A percentile compares a stretch with the other conserved stretches of the same genome.
Evolutionary conservation across 2,113 vertebrate genomes (phyloP).

Genomic region (Regulus satrapa): DNA sequence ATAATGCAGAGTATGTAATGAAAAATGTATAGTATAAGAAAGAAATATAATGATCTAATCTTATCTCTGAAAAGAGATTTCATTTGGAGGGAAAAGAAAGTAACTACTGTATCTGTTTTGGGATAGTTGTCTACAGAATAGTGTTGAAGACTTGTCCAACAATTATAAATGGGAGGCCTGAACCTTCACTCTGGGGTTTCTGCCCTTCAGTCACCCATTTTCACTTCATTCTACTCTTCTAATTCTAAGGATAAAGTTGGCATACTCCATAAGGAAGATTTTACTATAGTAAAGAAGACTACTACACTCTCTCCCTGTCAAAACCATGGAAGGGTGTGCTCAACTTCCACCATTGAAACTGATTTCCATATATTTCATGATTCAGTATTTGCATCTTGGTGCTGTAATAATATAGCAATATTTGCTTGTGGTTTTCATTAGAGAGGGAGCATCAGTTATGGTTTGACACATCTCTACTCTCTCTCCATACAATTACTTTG

Average conservation of each 20-base stretch:
- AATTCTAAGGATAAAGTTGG: neutral
- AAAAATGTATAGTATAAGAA: neutral
- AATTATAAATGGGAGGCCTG: neutral
- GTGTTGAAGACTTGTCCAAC: neutral
- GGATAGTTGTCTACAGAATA: neutral
- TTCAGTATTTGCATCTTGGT: neutral
- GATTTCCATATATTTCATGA: neutral
- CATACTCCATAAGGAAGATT: neutral
- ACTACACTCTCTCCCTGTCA: neutral
- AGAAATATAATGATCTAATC: neutral
- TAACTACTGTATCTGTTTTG: neutral
- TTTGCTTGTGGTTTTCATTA: neutral
- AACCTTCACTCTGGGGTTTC: neutral
- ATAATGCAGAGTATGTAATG: neutral
- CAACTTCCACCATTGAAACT: neutral
- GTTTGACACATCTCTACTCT: neutral
- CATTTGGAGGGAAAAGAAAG: neutral
- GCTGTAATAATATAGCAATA: neutral
- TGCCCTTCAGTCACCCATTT: neutral
- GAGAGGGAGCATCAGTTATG: neutral
- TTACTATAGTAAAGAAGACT: neutral
- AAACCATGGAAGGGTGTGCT: neutral
- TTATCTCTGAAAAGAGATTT: neutral
- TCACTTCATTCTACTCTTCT: neutral
- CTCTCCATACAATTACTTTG: neutral